Evolutionary conservation across 2,888 invertebrate species (phyloP).

Genomic region (Dryococelus australis): DNA sequence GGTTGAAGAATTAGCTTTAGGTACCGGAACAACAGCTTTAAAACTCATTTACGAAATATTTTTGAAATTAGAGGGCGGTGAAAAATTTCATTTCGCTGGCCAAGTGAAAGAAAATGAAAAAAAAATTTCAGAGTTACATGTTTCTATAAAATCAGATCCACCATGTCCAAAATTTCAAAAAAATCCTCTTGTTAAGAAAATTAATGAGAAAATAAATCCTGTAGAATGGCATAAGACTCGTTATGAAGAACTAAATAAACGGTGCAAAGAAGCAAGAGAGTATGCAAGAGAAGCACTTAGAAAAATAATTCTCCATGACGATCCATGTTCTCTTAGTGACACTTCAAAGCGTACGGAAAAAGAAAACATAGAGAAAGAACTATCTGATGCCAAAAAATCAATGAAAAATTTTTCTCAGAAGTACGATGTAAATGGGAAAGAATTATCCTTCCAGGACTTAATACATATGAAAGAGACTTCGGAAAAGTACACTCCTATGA

Average conservation of each 20-base stretch:
- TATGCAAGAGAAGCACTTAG: neutral
- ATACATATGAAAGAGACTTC: slow-evolving; percentile 20
- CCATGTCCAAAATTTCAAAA: neutral
- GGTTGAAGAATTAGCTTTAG: neutral
- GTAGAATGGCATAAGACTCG: neutral
- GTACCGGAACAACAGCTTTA: neutral
- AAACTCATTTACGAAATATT: neutral
- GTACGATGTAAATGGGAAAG: neutral
- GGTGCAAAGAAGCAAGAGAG: neutral
- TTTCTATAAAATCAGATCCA: neutral
- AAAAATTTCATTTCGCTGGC: neutral
- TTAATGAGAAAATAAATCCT: neutral
- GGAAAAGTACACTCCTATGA: neutral
- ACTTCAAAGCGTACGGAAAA: neutral
- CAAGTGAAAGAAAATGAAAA: neutral
- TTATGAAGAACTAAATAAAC: neutral
- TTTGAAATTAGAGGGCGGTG: neutral
- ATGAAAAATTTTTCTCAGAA: slow-evolving; percentile 11
- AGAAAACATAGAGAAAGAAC: neutral
- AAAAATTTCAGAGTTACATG: neutral
- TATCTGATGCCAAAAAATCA: neutral
- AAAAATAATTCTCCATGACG: neutral
- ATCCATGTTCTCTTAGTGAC: neutral
- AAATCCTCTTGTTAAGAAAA: neutral
- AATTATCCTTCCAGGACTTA: slow-evolving; percentile 16